Base-by-base conservation (phyloP, 2,888 invertebrate species). In the Lepetodrilus schrolli region DNA sequence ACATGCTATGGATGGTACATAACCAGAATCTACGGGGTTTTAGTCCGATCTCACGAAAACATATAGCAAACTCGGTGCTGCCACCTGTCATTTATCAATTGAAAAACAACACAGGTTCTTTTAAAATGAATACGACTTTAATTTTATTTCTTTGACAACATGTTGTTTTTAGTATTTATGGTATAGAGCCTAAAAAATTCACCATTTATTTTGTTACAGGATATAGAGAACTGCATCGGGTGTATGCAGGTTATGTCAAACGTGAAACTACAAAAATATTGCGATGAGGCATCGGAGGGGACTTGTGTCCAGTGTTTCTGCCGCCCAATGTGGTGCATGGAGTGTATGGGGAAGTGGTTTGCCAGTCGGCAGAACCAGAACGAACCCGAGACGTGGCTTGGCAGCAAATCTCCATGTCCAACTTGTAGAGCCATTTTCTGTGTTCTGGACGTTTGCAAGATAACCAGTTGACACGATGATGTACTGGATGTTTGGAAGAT, bases 261-360 rank as follows among this genome's bases (percentile, higher is more conserved):
- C 89, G 94, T 95, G 68, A 97, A 96, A 90, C 92, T 96, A 72
- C 93, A 93, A 80, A 94, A 94, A 84, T 93, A 93, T 72, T 97
- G 96, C 88, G 90, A 86, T 26, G 81, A 81, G 21, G 30, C 65
- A n/a, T 36, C 23, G 2, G 88, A 92, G 30, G 89, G 90, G 71
- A 81, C 87, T 74, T 94, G 94, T 68, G 92, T 87, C 17, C 91
- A 89, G 70, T 95, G 95, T 86, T 94, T 93, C 86, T 95, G 95
- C 89, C 93, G 95, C 70, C 96, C 96, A 26, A 94, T 96, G 93
- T 97, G 97, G 96, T 97, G 97, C 91, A 91, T 93, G 23, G 93
- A 94, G 80, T 97, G 90, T 77, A 83, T 93, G 86, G 90, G 90
- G 17, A 89, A 90, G 78, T 91, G 93, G 93, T 96, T 96, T 92